A percentile compares a stretch with the other conserved stretches of the same genome.
phyloP scores from a whole-genome alignment of 2,113 vertebrate genomes.

The Pongo pygmaeus region DNA sequence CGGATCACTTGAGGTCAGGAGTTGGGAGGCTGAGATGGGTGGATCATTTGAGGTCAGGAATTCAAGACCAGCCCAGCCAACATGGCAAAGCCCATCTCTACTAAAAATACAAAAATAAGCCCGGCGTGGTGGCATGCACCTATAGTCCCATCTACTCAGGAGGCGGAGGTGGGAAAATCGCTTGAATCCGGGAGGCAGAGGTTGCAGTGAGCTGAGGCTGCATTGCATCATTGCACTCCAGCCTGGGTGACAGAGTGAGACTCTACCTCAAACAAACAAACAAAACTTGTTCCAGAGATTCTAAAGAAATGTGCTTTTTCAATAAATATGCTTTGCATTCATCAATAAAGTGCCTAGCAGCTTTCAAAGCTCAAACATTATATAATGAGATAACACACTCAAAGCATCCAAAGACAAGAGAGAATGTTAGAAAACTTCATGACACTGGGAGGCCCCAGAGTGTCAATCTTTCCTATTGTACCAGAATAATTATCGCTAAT shows the following conservation, averaged over 20 bases:
- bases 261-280: too few species aligned
- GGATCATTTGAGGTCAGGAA: not conserved
- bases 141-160: too few species aligned
- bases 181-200: too few species aligned
- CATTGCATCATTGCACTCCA: too few species aligned
- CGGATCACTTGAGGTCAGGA: not conserved
- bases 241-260: too few species aligned
- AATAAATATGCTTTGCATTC: not conserved
- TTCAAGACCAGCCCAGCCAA: not conserved
- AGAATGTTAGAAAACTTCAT: slow-evolving; percentile 33
- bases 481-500: not conserved
- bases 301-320: not conserved
- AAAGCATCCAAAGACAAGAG: not conserved
- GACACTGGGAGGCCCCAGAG: not conserved
- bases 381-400: not conserved
- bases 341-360: not conserved
- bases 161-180: too few species aligned
- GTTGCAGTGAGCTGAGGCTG: too few species aligned
- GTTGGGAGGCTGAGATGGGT: not conserved
- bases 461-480: not conserved
- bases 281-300: not conserved
- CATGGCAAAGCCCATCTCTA: not conserved
- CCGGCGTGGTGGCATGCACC: too few species aligned
- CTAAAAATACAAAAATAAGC: not conserved
- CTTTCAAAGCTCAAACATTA: not conserved